These are phyloP conservation scores for Limosa lapponica DNA, from an alignment of 2,797 vertebrate genomes.

Conservation along the genomic window DNA sequence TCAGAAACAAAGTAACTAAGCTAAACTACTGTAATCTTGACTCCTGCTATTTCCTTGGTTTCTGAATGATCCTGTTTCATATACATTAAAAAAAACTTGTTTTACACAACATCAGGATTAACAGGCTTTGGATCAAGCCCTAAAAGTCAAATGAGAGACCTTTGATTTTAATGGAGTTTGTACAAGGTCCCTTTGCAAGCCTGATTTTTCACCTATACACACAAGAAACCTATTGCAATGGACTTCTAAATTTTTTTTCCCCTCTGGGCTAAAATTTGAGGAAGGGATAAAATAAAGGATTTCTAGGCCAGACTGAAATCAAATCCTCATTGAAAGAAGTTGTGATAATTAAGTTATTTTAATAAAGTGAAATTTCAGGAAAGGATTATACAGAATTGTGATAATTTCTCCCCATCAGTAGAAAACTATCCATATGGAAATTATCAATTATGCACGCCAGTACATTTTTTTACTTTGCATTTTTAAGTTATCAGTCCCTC, in stretches of 20 bases:
- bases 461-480: slow-evolving; percentile 23
- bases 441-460: neutral
- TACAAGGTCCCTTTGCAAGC: neutral
- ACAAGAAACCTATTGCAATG: slow-evolving; percentile 45
- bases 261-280: slow-evolving; percentile 48
- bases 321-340: slow-evolving; percentile 9
- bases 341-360: neutral
- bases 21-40: neutral
- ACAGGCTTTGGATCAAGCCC: neutral
- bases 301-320: slow-evolving; percentile 61
- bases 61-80: neutral
- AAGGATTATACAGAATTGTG: slow-evolving; percentile 15
- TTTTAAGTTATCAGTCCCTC: slow-evolving; percentile 41
- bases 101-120: neutral
- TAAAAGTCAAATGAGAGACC: neutral
- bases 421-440: slow-evolving; percentile 52
- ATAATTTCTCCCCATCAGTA: slow-evolving; percentile 58
- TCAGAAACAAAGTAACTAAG: slow-evolving; percentile 27
- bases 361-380: slow-evolving; percentile 9
- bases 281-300: slow-evolving; percentile 34
- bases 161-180: neutral
- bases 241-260: neutral
- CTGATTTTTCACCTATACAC: neutral
- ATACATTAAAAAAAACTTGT: neutral
- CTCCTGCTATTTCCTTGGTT: neutral